Conservation (phyloP, 2,888 invertebrate genomes). For the Mayetiola destructor region DNA sequence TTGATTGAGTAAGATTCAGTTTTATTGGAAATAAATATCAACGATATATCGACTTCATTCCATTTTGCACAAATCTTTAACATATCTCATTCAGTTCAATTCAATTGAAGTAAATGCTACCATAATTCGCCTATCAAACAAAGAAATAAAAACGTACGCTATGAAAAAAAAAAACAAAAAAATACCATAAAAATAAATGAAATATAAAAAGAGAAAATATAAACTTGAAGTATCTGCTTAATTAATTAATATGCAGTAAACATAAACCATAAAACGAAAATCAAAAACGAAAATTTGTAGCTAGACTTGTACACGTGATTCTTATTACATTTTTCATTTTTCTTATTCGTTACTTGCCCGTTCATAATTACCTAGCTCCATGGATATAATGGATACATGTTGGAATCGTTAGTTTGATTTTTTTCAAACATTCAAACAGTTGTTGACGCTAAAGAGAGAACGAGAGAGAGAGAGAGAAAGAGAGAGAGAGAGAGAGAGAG, state of each 20-base stretch:
- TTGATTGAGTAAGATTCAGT: too few relatives aligned
- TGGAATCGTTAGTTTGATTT: slow-evolving; percentile 2
- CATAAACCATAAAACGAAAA: slow-evolving; percentile 5
- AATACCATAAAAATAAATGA: neutral
- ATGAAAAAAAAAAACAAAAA: neutral
- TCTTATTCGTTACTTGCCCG: neutral
- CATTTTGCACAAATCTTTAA: too few relatives aligned
- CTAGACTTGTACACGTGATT: slow-evolving; percentile 8
- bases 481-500: too few relatives aligned
- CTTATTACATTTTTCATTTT: neutral
- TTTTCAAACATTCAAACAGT: slow-evolving; percentile 3
- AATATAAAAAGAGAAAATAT: slow-evolving; percentile 6
- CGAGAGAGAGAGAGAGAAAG: neutral
- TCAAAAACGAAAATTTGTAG: neutral
- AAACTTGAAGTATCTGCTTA: slow-evolving; percentile 3
- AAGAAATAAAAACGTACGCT: too few relatives aligned
- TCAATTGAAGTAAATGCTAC: too few relatives aligned
- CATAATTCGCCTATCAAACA: too few relatives aligned
- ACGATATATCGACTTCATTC: too few relatives aligned
- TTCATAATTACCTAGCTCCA: neutral
- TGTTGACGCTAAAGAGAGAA: neutral
- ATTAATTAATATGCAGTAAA: slow-evolving; percentile 12
- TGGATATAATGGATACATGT: neutral
- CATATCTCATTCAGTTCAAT: too few relatives aligned
- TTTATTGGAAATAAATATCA: too few relatives aligned